Conservation (phyloP, 2,888 invertebrate species). For the Taenaris catops region DNA sequence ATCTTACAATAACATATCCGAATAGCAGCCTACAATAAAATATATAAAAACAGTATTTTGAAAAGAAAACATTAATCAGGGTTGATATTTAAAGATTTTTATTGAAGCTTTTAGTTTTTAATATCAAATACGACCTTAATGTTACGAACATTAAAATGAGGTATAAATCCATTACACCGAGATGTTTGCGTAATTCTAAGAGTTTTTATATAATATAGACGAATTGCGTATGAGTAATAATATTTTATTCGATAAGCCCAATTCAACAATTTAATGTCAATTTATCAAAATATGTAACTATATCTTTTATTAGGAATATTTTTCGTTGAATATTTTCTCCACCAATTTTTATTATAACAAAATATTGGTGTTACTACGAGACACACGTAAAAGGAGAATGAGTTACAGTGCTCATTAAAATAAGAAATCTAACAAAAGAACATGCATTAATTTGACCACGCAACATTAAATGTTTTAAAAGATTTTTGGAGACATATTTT, state of each 20-base stretch:
- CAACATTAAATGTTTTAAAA: no score
- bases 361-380: slow-evolving; percentile 20
- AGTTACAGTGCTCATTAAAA: no score
- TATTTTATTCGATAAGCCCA: slow-evolving; percentile 52
- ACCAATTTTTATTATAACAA: slow-evolving; percentile 21
- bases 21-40: slow-evolving; percentile 44
- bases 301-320: slow-evolving; percentile 38
- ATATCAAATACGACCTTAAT: slow-evolving; percentile 26
- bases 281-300: slow-evolving; percentile 56
- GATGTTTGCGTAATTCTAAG: slow-evolving; percentile 34
- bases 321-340: slow-evolving; percentile 38
- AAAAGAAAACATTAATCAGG: slow-evolving; percentile 34
- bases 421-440: slow-evolving; percentile 4
- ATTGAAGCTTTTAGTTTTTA: slow-evolving; percentile 18
- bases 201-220: slow-evolving; percentile 21
- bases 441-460: background rate
- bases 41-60: slow-evolving; percentile 35
- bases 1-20: slow-evolving; percentile 36
- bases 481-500: no score
- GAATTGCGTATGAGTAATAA: slow-evolving; percentile 43
- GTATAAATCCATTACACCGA: slow-evolving; percentile 53
- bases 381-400: background rate
- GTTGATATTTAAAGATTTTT: slow-evolving; percentile 29
- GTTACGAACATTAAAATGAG: slow-evolving; percentile 41
- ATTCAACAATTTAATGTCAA: slow-evolving; percentile 45